Conservation (phyloP, 1,140 invertebrate species). For the Drosophila orosa region DNA sequence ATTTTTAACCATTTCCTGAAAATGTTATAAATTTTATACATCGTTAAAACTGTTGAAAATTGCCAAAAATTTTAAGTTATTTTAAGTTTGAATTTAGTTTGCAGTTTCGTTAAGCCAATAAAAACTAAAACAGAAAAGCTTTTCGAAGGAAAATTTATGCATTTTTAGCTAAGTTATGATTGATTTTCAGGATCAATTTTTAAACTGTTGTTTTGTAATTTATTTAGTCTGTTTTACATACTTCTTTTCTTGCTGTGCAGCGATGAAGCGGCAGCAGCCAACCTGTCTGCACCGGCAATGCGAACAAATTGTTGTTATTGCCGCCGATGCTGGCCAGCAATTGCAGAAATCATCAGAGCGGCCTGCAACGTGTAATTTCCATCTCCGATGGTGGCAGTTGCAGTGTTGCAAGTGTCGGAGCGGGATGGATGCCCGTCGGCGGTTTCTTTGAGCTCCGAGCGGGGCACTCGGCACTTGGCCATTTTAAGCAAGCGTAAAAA, state of each 20-base stretch:
- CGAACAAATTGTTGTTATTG: constrained; percentile 48
- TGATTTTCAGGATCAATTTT: too few relatives aligned
- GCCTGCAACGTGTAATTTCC: constrained; percentile 71
- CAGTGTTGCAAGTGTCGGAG: not conserved
- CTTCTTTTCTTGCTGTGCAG: not conserved
- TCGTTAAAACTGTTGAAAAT: too few relatives aligned
- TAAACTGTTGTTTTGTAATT: too few relatives aligned
- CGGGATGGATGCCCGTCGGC: constrained; percentile 45
- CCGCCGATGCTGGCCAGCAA: constrained; percentile 60
- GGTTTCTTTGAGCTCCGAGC: constrained; percentile 58
- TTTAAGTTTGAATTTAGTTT: too few relatives aligned
- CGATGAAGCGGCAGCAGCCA: constrained; percentile 57
- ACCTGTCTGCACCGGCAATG: constrained; percentile 55
- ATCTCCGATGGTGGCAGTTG: constrained; percentile 52
- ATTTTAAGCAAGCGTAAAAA: constrained; percentile 78
- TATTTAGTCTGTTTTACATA: not conserved
- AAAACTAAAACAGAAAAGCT: too few relatives aligned
- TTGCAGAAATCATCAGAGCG: constrained; percentile 79
- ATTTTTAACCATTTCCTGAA: too few relatives aligned
- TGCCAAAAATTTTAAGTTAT: too few relatives aligned
- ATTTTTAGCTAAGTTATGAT: too few relatives aligned
- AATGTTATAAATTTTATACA: too few relatives aligned
- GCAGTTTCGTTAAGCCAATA: too few relatives aligned
- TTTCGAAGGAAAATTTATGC: too few relatives aligned
- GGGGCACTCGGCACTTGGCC: constrained; percentile 32